Conservation (phyloP, 2,113 vertebrate species). For the Polypterus senegalus region DNA sequence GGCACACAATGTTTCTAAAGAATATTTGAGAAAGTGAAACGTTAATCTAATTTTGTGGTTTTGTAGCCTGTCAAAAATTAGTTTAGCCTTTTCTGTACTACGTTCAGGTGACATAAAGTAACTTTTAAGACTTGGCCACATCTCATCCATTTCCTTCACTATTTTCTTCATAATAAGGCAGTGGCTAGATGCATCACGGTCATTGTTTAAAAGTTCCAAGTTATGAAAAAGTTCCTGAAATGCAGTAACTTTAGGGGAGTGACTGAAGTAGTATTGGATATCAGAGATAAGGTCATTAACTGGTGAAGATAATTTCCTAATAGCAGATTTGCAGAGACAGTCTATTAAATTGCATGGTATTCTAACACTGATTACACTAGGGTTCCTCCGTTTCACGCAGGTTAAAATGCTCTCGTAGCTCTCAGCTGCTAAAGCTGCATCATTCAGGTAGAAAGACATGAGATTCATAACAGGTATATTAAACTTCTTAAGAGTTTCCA, state of each 20-base stretch:
- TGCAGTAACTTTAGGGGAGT: constrained; percentile 25
- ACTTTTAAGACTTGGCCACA: constrained; percentile 38
- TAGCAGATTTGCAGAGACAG: constrained; percentile 28
- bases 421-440: constrained; percentile 16
- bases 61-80: constrained; percentile 36
- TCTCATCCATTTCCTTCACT: constrained; percentile 29
- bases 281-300: constrained; percentile 32
- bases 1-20: constrained; percentile 36
- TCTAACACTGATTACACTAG: constrained; percentile 28
- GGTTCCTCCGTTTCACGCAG: constrained; percentile 37
- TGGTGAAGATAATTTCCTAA: constrained; percentile 29
- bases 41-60: constrained; percentile 38
- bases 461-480: constrained; percentile 34
- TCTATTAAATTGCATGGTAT: constrained; percentile 35
- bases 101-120: constrained; percentile 33
- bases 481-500: constrained; percentile 35
- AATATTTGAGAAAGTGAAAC: constrained; percentile 41
- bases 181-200: constrained; percentile 17
- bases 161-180: constrained; percentile 34
- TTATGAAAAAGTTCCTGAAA: constrained; percentile 38
- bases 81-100: constrained; percentile 23
- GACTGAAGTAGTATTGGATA: constrained; percentile 30
- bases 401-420: constrained; percentile 22
- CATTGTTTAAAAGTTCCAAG: constrained; percentile 12
- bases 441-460: constrained; percentile 29